Evolutionary conservation across 1,140 invertebrate species (phyloP), one percentile per base, ranked within the genome.

Genomic region (Amyelois transitella): DNA sequence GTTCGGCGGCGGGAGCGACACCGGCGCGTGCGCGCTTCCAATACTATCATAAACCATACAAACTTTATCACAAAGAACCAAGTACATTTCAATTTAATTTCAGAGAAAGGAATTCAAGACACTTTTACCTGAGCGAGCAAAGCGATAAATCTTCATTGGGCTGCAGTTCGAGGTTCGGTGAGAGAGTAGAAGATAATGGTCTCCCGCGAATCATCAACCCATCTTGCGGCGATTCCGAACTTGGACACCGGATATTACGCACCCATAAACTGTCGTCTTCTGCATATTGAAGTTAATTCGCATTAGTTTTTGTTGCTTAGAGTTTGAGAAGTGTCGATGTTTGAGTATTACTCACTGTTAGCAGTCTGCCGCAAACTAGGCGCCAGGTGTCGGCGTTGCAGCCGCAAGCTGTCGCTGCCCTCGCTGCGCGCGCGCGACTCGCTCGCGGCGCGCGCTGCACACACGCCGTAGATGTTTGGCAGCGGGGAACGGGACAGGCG

Each of bases 231-330:
- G 28, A 6, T 10, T 32, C 4, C 0, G 75, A 78, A 57, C 77
- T 78, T 28, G 50, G 53, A 25, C 68, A 72, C 18, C 75, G 47
- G 12, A 75, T 62, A 32, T 78, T 81, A 48, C 66, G 62, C 2
- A 81, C 62, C 77, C 75, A 77, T 4, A 78, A 49, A 4, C 48
- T 72, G 2, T 47, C 45, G 4, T 69, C 51, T 28, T 70, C 77
- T 80, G 51, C 4, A 51, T 32, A 20, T 20, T 38, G 22, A 22
- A 12, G 6, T 43, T 49, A n/a, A n/a, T n/a, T n/a, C n/a, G n/a
- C n/a, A n/a, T n/a, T n/a, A n/a, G n/a, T n/a, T n/a, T n/a, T n/a
- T n/a, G n/a, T n/a, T n/a, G n/a, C n/a, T n/a, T n/a, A n/a, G n/a
- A n/a, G n/a, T n/a, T 8, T 32, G 18, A 21, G 18, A 19, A 43